Conservation (phyloP, 2,797 vertebrate species). For the Ficedula albicollis region DNA sequence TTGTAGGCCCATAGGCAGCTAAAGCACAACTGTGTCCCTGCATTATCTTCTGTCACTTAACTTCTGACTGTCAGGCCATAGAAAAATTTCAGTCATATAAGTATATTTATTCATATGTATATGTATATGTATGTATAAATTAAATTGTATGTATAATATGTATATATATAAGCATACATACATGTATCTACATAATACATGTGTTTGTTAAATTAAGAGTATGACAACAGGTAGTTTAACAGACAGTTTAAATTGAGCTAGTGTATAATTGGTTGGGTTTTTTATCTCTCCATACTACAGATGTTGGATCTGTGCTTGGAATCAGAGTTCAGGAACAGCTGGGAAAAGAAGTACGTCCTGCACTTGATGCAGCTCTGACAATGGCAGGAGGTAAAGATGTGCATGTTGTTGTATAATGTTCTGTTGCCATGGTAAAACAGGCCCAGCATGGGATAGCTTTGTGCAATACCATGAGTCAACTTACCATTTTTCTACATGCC, state of each 20-base stretch:
- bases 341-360: conserved; percentile 84
- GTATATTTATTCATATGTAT: not conserved
- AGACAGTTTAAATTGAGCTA: not conserved
- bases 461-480: not conserved
- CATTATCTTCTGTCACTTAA: not conserved
- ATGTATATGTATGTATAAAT: not conserved
- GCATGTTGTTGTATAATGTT: not conserved
- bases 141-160: not conserved
- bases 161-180: no score
- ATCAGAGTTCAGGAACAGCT: conserved; percentile 82
- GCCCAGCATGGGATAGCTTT: not conserved
- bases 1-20: not conserved
- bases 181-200: not conserved
- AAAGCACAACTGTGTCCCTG: not conserved
- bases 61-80: not conserved
- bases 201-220: not conserved
- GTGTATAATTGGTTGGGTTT: not conserved
- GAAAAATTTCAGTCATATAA: not conserved
- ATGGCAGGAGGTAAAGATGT: conserved; percentile 86
- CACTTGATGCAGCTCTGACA: conserved; percentile 82
- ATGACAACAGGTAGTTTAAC: not conserved
- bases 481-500: not conserved
- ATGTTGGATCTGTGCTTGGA: conserved; percentile 87
- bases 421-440: not conserved
- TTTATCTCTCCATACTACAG: conserved; percentile 67